phyloP scores from a whole-genome alignment of 2,797 vertebrate species.

The Pogoniulus pusillus region DNA sequence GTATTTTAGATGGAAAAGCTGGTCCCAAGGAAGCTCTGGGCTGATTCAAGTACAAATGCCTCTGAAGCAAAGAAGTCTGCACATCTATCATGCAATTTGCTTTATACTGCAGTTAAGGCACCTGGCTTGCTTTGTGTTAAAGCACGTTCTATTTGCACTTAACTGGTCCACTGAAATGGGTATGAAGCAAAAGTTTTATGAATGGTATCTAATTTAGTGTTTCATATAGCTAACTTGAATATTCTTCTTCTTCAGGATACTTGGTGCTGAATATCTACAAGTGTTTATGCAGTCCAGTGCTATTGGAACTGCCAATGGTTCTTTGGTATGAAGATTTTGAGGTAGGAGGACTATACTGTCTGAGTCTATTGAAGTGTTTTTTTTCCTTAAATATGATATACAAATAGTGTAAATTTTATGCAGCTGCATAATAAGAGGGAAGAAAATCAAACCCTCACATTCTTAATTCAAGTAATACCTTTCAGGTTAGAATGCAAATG shows the following conservation, averaged over 20 bases:
- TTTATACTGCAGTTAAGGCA: neutral
- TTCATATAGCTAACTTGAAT: neutral
- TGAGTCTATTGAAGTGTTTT: neutral
- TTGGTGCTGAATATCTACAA: neutral
- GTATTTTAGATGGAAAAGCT: neutral
- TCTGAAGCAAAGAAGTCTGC: neutral
- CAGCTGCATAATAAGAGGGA: neutral
- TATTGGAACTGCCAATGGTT: neutral
- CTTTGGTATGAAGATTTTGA: neutral
- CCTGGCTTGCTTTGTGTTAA: neutral
- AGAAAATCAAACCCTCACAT: neutral
- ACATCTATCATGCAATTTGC: neutral
- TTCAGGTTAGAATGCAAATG: neutral
- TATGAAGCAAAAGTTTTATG: neutral
- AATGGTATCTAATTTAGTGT: neutral
- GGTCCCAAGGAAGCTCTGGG: neutral
- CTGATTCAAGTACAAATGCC: neutral
- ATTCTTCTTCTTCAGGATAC: neutral
- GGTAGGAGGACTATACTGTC: neutral
- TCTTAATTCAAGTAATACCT: neutral
- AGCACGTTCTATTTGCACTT: neutral
- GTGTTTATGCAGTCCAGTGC: neutral
- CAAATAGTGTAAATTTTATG: neutral
- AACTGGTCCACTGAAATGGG: neutral
- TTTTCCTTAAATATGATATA: slow-evolving; percentile 6